Percentiles rank a stretch among this genome's conserved stretches.
Conservation (phyloP, 2,113 vertebrate species). For the Vombatus ursinus region DNA sequence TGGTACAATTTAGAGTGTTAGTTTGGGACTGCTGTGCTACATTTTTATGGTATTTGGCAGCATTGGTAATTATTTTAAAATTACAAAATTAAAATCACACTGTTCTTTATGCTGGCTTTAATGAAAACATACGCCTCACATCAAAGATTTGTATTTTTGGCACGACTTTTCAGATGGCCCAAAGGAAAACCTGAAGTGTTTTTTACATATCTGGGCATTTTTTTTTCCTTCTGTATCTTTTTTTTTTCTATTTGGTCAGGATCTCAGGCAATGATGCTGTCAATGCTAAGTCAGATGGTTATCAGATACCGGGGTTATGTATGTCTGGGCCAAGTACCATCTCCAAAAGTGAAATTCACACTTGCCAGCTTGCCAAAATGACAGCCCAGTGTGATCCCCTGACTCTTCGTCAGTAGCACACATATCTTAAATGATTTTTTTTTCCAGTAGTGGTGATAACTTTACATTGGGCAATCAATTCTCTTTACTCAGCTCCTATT, state of each 20-base stretch:
- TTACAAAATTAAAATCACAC: not conserved
- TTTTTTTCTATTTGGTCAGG: not conserved
- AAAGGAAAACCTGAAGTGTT: constrained; percentile 35
- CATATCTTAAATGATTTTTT: constrained; percentile 56
- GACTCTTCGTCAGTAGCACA: constrained; percentile 68
- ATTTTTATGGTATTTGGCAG: not conserved
- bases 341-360: constrained; percentile 70
- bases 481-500: not conserved
- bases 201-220: not conserved
- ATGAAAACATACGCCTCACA: not conserved
- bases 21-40: not conserved
- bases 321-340: constrained; percentile 75
- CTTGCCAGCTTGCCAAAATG: constrained; percentile 65
- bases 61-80: not conserved
- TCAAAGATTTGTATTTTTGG: constrained; percentile 2
- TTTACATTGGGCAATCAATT: not conserved
- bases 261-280: not conserved
- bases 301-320: constrained; percentile 32
- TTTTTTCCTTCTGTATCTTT: not conserved
- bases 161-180: not conserved
- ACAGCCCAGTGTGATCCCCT: constrained; percentile 43
- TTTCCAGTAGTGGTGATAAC: constrained; percentile 42
- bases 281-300: not conserved
- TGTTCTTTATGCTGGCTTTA: not conserved
- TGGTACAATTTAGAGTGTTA: not conserved